Base-by-base conservation (phyloP, 1,140 invertebrate genomes). In the Drosophila eugracilis region DNA sequence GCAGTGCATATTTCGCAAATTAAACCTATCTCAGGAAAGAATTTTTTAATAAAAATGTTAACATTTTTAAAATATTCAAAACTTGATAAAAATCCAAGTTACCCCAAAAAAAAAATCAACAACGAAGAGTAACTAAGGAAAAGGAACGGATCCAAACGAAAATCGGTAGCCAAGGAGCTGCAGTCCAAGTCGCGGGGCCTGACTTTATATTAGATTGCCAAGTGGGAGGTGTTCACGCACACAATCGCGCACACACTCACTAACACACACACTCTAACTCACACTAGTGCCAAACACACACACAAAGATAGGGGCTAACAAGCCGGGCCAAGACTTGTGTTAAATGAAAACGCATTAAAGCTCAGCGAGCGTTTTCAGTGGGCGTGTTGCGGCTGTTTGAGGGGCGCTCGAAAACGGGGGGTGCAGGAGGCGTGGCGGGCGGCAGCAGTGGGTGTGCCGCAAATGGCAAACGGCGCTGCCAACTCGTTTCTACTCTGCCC, bases 321-420 rank as follows among this genome's bases (percentile, higher is more conserved):
- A 88, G 83, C 57, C 58, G 22, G 32, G 70, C 70, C 78, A 74
- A 28, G 69, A 63, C 73, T 52, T 76, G 78, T 83, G 70, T 75
- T 88, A 88, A 88, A 88, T 88, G 83, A 88, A 88, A 88, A 88
- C 83, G 83, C 83, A 88, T 88, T 88, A 88, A 88, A 88, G 83
- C 83, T 88, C 78, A 72, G 65, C 70, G 60, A 75, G 73, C 71
- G 75, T 69, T 54, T 69, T 49, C 63, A 80, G 81, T 86, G 81
- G 81, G 81, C 81, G 81, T 72, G 69, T 86, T 85, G 76, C 65
- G 53, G 26, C 6, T 22, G 12, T 30, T 19, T 4, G 12, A 26
- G 36, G 30, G 58, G 15, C 36, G 32, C 26, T 22, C n/a, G n/a
- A n/a, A n/a, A n/a, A 30, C 4, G 7, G 5, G 21, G 41, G 41